A percentile compares a stretch with the other conserved stretches of the same genome.
These are phyloP conservation scores for Acanthaster planci DNA, from an alignment of 35 echinoderm and acorn worm genomes.

Conservation along the genomic window DNA sequence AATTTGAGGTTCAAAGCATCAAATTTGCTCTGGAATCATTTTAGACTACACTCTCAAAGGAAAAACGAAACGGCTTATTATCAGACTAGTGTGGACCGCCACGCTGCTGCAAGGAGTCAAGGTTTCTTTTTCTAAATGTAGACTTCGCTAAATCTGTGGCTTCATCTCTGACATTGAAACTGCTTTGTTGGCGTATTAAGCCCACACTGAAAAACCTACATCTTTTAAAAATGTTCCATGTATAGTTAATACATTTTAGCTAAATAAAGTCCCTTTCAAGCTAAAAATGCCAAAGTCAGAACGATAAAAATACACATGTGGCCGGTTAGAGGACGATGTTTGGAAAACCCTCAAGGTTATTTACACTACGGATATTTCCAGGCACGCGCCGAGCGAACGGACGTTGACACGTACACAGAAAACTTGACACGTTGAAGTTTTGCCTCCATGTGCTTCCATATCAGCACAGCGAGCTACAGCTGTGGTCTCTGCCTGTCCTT, in stretches of 20 bases:
- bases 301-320: not conserved
- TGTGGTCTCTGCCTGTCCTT: no score
- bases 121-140: no score
- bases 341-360: not conserved
- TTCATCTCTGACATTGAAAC: no score
- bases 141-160: no score
- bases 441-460: not conserved
- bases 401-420: conserved; percentile 21
- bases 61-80: no score
- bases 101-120: no score
- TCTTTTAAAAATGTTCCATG: not conserved
- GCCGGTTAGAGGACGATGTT: no score
- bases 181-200: not conserved
- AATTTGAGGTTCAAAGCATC: no score
- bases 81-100: no score
- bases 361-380: not conserved
- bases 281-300: not conserved
- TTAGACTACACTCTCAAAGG: no score
- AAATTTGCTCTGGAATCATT: no score
- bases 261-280: not conserved
- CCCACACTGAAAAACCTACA: not conserved
- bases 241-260: not conserved
- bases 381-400: no score
- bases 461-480: not conserved
- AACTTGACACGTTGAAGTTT: not conserved